A percentile compares a stretch with the other conserved stretches of the same genome.
Conservation (phyloP, 2,797 vertebrate species). For the Enteromius thamalakanensis region DNA sequence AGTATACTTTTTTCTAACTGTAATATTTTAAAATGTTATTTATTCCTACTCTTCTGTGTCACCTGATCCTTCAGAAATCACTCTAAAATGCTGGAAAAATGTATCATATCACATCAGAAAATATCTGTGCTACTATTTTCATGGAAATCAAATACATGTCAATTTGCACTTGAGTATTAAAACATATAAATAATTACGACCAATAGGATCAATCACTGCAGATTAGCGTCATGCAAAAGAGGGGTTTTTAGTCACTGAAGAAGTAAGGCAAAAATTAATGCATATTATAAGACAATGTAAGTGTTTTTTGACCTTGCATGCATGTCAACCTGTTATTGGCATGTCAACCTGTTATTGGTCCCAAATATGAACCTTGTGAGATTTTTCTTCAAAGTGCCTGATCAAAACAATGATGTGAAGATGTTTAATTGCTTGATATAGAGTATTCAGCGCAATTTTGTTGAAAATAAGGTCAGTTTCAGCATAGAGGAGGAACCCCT, state of each 20-base stretch:
- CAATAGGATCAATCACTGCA: too few relatives aligned
- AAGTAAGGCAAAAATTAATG: too few relatives aligned
- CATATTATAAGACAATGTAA: too few relatives aligned
- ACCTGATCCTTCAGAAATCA: neutral
- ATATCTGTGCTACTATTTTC: neutral
- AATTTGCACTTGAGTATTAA: neutral
- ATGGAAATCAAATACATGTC: neutral
- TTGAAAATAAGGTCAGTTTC: slow-evolving; percentile 19
- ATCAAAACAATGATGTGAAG: neutral
- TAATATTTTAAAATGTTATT: neutral
- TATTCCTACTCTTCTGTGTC: neutral
- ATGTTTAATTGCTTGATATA: neutral
- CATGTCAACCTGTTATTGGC: too few relatives aligned
- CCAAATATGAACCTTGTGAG: neutral
- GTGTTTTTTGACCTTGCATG: too few relatives aligned
- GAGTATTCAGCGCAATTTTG: neutral
- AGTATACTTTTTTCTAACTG: neutral
- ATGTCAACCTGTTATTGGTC: too few relatives aligned
- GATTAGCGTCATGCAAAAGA: too few relatives aligned
- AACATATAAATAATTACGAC: too few relatives aligned
- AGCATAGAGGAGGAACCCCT: slow-evolving; percentile 18
- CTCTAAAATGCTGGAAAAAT: neutral
- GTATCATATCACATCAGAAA: neutral
- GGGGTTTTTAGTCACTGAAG: too few relatives aligned
- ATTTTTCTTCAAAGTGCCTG: neutral